These are phyloP conservation scores for Melanostigma gelatinosum DNA, from an alignment of 2,113 vertebrate species.

Conservation along the genomic window DNA sequence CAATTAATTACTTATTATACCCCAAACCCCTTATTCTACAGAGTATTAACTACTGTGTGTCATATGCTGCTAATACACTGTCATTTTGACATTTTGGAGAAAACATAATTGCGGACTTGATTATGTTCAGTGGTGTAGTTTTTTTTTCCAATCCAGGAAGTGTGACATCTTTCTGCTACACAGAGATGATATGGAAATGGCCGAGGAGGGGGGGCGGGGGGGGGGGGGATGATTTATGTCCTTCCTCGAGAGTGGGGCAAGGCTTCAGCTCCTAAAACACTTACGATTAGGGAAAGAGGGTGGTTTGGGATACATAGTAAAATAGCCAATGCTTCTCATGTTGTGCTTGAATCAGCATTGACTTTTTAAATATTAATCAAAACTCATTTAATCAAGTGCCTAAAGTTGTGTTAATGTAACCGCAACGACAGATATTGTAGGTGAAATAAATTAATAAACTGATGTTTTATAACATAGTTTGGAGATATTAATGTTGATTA, in stretches of 20 bases:
- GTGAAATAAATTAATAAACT: not conserved
- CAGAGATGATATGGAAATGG: not conserved
- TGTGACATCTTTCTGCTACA: not conserved
- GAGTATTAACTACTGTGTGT: not conserved
- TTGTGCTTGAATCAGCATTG: not conserved
- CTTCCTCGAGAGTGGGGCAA: no score
- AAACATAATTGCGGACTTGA: no score
- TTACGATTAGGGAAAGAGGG: not conserved
- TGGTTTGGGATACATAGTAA: slow-evolving; percentile 1
- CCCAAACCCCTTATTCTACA: not conserved
- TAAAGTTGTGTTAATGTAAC: not conserved
- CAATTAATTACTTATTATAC: not conserved
- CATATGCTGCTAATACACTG: not conserved
- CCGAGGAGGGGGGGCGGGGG: no score
- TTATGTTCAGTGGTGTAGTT: not conserved
- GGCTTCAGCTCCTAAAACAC: not conserved
- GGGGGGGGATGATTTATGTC: not conserved
- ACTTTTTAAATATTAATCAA: not conserved
- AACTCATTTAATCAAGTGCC: not conserved
- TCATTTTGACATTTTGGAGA: no score
- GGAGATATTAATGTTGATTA: not conserved
- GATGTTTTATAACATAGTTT: not conserved
- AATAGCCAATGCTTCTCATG: not conserved
- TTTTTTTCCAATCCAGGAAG: not conserved
- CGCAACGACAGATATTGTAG: not conserved